phyloP scores from a whole-genome alignment of 2,113 vertebrate genomes.

The Cyanoramphus novaezelandiae region DNA sequence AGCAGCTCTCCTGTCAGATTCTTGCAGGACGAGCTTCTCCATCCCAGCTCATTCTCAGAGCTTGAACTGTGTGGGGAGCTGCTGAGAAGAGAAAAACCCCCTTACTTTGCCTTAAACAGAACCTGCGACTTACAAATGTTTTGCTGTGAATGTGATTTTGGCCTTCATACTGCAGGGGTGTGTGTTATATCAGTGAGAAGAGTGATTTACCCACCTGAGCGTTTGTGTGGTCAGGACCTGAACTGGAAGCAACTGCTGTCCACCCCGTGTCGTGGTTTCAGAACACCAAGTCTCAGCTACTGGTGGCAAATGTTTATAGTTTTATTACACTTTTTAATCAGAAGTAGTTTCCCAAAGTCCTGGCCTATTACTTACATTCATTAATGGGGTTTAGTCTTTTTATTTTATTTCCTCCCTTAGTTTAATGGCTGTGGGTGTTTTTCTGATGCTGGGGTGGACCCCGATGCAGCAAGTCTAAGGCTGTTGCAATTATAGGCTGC shows the following conservation, averaged over 20 bases:
- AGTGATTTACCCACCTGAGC: background rate
- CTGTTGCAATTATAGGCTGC: background rate
- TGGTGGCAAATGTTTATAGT: background rate
- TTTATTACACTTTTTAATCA: background rate
- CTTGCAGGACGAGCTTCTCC: background rate
- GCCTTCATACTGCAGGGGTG: background rate
- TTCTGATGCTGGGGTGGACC: background rate
- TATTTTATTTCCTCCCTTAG: background rate
- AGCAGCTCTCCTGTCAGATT: background rate
- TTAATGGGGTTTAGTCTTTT: background rate
- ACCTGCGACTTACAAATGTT: background rate
- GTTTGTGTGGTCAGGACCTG: background rate
- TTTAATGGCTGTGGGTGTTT: background rate
- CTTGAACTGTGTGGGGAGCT: background rate
- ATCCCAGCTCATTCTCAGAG: accelerated
- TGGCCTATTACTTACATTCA: background rate
- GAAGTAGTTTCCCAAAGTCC: background rate
- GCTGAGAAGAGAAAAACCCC: background rate
- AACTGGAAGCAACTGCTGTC: background rate
- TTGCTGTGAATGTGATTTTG: background rate
- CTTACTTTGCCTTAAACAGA: background rate
- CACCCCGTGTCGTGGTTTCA: accelerated
- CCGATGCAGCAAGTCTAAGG: background rate
- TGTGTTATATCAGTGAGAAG: background rate
- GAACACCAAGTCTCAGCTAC: background rate